A percentile compares a stretch with the other conserved stretches of the same genome.
Conservation (phyloP, 2,888 invertebrate genomes). For the Linnaemya tessellans region DNA sequence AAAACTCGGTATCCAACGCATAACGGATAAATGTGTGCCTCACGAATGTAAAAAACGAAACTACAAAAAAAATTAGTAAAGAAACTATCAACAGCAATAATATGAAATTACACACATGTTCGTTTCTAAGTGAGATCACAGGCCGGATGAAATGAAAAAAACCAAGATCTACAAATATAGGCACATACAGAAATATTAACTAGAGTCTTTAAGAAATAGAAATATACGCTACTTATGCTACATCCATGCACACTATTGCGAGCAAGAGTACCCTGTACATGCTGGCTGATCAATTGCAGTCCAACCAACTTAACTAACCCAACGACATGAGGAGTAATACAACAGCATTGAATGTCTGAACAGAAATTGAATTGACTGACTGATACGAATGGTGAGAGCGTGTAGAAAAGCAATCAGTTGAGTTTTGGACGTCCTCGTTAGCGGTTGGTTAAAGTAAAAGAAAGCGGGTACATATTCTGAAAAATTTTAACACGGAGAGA, state of each 20-base stretch:
- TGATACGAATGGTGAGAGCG: constrained; percentile 45
- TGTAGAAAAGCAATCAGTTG: constrained; percentile 77
- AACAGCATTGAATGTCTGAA: constrained; percentile 16
- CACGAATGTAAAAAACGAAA: constrained; percentile 27
- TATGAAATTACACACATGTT: constrained; percentile 69
- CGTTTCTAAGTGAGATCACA: constrained; percentile 69
- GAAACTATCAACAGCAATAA: constrained; percentile 52
- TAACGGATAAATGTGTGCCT: constrained; percentile 62
- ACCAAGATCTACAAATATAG: constrained; percentile 37
- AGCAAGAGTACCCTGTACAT: constrained; percentile 9
- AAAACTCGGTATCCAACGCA: constrained; percentile 8
- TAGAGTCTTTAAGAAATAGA: constrained; percentile 50
- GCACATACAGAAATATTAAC: constrained; percentile 31
- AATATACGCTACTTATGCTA: constrained; percentile 22
- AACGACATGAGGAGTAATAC: constrained; percentile 19
- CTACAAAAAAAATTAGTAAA: constrained; percentile 27
- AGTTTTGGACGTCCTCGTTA: constrained; percentile 81
- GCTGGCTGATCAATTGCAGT: constrained; percentile 15
- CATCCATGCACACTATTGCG: constrained; percentile 12
- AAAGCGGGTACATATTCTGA: constrained; percentile 63
- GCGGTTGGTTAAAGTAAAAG: constrained; percentile 75
- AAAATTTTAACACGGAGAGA: constrained; percentile 23
- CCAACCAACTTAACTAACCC: constrained; percentile 26
- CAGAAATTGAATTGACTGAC: constrained; percentile 36
- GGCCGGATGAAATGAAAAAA: constrained; percentile 70